Percentiles rank a stretch among this genome's conserved stretches.
These are phyloP conservation scores for Peromyscus eremicus DNA, from an alignment of 2,797 vertebrate species.

Conservation along the genomic window DNA sequence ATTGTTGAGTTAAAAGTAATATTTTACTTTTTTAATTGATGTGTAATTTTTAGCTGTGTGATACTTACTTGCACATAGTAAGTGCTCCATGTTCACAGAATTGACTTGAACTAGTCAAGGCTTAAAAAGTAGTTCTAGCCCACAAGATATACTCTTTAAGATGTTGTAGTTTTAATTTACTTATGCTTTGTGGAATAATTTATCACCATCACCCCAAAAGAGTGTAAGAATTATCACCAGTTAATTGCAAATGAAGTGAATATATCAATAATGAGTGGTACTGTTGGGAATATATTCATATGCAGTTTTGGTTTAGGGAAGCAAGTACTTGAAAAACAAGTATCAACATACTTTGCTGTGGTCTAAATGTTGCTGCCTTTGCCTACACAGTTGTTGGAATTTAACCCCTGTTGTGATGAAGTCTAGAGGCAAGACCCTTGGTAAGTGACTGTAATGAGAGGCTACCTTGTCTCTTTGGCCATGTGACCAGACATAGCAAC, in stretches of 20 bases:
- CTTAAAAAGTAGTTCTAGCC: conserved; percentile 57
- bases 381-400: background rate
- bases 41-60: background rate
- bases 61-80: conserved; percentile 16
- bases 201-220: background rate
- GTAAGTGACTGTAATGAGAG: no score
- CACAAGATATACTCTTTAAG: background rate
- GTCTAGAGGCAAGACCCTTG: background rate
- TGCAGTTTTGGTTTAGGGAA: background rate
- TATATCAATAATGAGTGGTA: background rate
- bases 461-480: background rate
- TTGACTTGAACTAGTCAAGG: conserved; percentile 39
- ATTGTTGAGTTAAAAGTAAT: background rate
- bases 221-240: background rate
- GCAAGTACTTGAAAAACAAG: background rate
- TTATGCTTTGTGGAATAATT: conserved; percentile 59
- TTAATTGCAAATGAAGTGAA: conserved; percentile 11
- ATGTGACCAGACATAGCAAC: background rate
- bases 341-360: background rate
- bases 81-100: conserved; percentile 39
- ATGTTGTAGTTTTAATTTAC: conserved; percentile 39
- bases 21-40: background rate
- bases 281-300: background rate
- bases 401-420: background rate
- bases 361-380: background rate